Conservation (phyloP, 2,113 vertebrate species). For the Ifrita kowaldi region DNA sequence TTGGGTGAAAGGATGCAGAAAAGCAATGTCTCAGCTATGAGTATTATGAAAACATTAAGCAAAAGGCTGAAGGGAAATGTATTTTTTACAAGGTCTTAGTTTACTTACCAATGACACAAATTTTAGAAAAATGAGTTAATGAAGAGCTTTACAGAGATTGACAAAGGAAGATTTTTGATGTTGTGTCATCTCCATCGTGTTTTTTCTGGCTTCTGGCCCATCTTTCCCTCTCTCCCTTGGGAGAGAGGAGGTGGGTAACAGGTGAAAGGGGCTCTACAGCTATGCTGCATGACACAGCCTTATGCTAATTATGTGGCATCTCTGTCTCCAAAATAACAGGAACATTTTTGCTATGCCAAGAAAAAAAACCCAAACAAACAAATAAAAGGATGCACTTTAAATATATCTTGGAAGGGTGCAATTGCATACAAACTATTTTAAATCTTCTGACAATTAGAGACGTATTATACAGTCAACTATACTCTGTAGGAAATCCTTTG, state of each 20-base stretch:
- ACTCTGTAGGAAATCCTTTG: background rate
- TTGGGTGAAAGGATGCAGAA: background rate
- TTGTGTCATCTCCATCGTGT: rapidly evolving
- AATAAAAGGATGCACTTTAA: background rate
- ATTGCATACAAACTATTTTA: background rate
- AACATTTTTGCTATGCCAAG: background rate
- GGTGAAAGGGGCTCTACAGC: background rate
- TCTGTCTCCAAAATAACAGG: background rate
- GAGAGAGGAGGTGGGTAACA: background rate
- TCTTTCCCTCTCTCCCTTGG: background rate
- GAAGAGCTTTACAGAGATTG: background rate
- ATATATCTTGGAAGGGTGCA: background rate
- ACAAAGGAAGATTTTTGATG: background rate
- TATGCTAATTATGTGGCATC: background rate
- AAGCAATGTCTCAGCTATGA: background rate
- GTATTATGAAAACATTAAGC: background rate
- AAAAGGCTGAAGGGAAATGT: background rate
- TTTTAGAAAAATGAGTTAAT: background rate
- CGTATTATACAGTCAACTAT: background rate
- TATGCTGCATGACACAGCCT: background rate
- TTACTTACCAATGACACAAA: background rate
- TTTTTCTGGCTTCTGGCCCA: background rate
- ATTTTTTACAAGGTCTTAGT: background rate
- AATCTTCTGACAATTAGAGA: background rate
- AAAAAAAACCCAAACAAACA: background rate